Evolutionary conservation across 2,888 invertebrate species (phyloP).

Genomic region (Portevinia maculata): DNA sequence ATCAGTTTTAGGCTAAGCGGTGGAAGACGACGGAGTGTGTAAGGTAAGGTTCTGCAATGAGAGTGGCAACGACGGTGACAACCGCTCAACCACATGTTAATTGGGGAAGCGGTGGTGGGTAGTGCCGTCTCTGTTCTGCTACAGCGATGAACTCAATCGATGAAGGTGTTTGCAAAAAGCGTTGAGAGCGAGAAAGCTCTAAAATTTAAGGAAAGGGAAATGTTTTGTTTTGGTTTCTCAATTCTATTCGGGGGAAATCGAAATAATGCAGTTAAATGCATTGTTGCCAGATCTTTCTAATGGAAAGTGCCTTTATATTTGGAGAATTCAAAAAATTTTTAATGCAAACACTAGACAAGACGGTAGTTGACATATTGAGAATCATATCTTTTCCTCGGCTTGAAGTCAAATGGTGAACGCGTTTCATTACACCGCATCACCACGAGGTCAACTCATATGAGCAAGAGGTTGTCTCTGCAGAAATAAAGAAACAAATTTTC

Average conservation of each 20-base stretch:
- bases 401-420: no score
- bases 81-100: constrained; percentile 72
- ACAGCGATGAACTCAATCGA: constrained; percentile 31
- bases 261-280: constrained; percentile 24
- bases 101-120: constrained; percentile 46
- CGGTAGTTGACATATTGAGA: no score
- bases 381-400: no score
- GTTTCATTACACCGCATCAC: no score
- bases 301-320: not conserved
- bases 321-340: no score
- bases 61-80: constrained; percentile 69
- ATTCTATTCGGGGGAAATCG: constrained; percentile 9
- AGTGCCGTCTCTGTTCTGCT: constrained; percentile 40
- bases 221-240: constrained; percentile 31
- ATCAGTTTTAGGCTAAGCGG: constrained; percentile 1
- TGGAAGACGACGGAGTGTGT: constrained; percentile 15
- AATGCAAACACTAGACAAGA: no score
- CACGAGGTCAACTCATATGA: no score
- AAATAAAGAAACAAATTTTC: no score
- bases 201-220: not conserved
- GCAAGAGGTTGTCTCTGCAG: no score
- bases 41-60: constrained; percentile 59
- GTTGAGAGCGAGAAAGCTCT: constrained; percentile 26
- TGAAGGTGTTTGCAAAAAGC: constrained; percentile 17
- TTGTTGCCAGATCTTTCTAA: constrained; percentile 26